Base-by-base conservation (phyloP, 1,140 invertebrate species). In the Tetranychus cinnabarinus region DNA sequence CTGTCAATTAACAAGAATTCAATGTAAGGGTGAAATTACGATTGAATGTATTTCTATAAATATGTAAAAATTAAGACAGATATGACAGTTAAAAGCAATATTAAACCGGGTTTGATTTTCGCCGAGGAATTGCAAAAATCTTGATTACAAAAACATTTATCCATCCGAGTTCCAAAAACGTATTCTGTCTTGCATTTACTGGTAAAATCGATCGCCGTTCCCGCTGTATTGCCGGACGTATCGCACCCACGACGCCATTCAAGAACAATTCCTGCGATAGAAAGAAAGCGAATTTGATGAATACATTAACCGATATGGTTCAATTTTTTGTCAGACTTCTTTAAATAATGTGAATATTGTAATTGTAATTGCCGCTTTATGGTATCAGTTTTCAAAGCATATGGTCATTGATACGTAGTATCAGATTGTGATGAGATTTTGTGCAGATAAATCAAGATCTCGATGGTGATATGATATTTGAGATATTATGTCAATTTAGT, bases 61-160 rank as follows among this genome's bases (percentile, higher is more conserved):
- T 23, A 23, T 23, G 0, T 23, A 23, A 23, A 23, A 23, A 23
- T 23, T 23, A 23, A 47, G 8, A 47, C 12, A 8, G 23, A 47
- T 31, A 33, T 2, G 13, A 52, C 7, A 52, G 8, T 52, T 6
- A 33, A n/a, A 4, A 52, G 1, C 23, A 52, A 31, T n/a, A 52
- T 12, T 31, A 31, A 52, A n/a, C 50, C 50, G 8, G 50, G 50
- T 52, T 33, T 52, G 50, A 52, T n/a, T 31, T 13, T 52, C 8
- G 2, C 31, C 50, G n/a, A 8, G 1, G 50, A 52, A 45, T 63
- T 63, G 36, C 62, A 63, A 45, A 23, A 61, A 45, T 63, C 50
- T n/a, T 61, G n/a, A 55, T 63, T 61, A 45, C 62, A 63, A 34
- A 57, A 7, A 58, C 62, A 63, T 39, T 48, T 61, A 55, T 63